Evolutionary conservation across 2,888 invertebrate species (phyloP).

Genomic region (Pyrochroa serraticornis): DNA sequence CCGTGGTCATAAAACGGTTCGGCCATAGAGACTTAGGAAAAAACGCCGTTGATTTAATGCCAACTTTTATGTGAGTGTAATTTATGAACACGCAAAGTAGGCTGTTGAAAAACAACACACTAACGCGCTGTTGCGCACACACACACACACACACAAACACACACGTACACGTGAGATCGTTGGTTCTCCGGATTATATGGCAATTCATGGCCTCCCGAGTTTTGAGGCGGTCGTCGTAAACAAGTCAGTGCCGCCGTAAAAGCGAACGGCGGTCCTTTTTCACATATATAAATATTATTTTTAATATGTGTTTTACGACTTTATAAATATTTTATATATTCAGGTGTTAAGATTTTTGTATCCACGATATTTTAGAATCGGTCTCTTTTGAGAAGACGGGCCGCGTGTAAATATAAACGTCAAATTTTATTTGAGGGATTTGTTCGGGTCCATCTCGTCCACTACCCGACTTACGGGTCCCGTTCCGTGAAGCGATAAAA

Average conservation of each 20-base stretch:
- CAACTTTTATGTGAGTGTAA: conserved; percentile 29
- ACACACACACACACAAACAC: conserved; percentile 17
- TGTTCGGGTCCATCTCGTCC: conserved; percentile 3
- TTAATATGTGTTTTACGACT: conserved; percentile 60
- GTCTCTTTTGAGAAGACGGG: conserved; percentile 36
- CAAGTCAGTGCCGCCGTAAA: conserved; percentile 57
- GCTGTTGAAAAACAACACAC: conserved; percentile 35
- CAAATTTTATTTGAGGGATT: conserved; percentile 47
- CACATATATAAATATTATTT: conserved; percentile 61
- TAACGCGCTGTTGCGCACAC: conserved; percentile 9
- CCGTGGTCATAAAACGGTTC: too few relatives aligned
- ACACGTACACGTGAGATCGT: not conserved
- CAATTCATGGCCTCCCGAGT: conserved; percentile 46
- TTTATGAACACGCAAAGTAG: conserved; percentile 34
- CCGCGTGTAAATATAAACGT: conserved; percentile 49
- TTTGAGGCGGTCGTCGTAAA: conserved; percentile 55
- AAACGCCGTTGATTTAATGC: conserved; percentile 16
- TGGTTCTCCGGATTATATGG: conserved; percentile 38
- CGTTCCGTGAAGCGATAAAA: conserved; percentile 31
- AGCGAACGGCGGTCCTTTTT: conserved; percentile 55
- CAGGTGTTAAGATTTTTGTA: conserved; percentile 59
- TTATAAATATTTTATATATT: conserved; percentile 60
- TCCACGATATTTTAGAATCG: conserved; percentile 44
- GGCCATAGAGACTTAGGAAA: not conserved
- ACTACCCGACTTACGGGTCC: conserved; percentile 12